These are phyloP conservation scores for Pseudopodoces humilis DNA, from an alignment of 2,113 vertebrate species.

Conservation along the genomic window DNA sequence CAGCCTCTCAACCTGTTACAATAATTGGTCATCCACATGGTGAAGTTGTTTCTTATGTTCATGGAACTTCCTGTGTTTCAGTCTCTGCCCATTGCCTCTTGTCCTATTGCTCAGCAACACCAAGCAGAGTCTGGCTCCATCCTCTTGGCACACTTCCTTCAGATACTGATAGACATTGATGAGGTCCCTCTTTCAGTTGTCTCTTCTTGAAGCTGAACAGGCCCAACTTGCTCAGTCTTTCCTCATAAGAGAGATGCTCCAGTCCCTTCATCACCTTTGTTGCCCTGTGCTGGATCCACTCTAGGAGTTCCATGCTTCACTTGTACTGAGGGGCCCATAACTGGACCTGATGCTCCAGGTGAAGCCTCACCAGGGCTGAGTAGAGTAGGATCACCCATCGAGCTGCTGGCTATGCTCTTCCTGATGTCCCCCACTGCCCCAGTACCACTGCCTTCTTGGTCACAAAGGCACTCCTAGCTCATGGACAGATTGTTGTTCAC, in stretches of 20 bases:
- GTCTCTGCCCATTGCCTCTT: neutral
- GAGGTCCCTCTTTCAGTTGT: neutral
- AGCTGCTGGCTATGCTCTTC: neutral
- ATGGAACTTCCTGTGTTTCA: neutral
- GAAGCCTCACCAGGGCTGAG: neutral
- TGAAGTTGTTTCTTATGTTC: neutral
- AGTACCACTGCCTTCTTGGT: neutral
- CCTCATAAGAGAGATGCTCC: neutral
- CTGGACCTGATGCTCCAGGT: neutral
- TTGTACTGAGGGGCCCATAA: neutral
- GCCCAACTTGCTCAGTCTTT: neutral
- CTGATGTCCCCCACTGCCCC: neutral
- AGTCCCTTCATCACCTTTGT: neutral
- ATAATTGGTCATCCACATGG: neutral
- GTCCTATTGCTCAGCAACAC: neutral
- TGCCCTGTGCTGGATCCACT: accelerated
- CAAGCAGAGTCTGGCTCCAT: neutral
- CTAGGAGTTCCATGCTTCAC: neutral
- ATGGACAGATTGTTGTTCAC: neutral
- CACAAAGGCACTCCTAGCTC: neutral
- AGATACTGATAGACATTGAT: neutral
- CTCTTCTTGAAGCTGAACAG: neutral
- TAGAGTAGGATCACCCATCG: neutral
- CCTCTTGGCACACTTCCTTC: neutral
- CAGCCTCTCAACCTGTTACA: neutral